A percentile compares a stretch with the other conserved stretches of the same genome.
Evolutionary conservation across 2,888 invertebrate species (phyloP).

Genomic region (Apamea monoglypha): DNA sequence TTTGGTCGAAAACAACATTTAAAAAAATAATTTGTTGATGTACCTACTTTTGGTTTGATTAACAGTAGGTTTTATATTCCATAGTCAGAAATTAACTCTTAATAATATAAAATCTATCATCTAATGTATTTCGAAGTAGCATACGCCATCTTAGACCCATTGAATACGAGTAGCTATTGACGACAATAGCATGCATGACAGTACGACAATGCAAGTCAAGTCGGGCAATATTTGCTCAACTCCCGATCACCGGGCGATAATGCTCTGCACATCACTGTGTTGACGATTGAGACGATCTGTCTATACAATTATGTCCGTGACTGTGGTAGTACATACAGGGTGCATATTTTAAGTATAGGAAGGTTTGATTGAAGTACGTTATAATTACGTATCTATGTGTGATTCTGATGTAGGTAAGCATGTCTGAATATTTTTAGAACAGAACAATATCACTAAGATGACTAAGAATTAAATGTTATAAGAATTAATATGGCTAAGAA

Average conservation of each 20-base stretch:
- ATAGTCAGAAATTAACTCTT: no score
- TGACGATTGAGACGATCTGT: constrained; percentile 36
- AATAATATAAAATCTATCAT: not conserved
- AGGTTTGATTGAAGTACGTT: not conserved
- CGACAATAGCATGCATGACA: constrained; percentile 59
- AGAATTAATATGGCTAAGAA: not conserved
- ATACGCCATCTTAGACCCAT: constrained; percentile 36
- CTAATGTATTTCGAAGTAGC: constrained; percentile 5
- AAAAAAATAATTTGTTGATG: not conserved
- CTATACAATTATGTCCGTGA: constrained; percentile 34
- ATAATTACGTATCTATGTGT: not conserved
- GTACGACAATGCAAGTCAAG: constrained; percentile 61
- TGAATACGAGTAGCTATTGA: constrained; percentile 70
- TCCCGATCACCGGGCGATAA: constrained; percentile 64
- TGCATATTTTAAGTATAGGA: constrained; percentile 26
- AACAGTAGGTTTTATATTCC: not conserved
- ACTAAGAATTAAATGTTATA: not conserved
- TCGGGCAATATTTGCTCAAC: constrained; percentile 69
- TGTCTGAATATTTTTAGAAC: no score
- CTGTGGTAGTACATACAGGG: not conserved
- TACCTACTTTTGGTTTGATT: not conserved
- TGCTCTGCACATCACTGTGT: constrained; percentile 62
- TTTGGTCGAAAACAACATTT: no score
- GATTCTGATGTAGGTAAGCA: not conserved
- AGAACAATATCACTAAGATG: no score